A percentile compares a stretch with the other conserved stretches of the same genome.
These are phyloP conservation scores for Lithophane socia DNA, from an alignment of 2,888 invertebrate genomes.

Conservation along the genomic window DNA sequence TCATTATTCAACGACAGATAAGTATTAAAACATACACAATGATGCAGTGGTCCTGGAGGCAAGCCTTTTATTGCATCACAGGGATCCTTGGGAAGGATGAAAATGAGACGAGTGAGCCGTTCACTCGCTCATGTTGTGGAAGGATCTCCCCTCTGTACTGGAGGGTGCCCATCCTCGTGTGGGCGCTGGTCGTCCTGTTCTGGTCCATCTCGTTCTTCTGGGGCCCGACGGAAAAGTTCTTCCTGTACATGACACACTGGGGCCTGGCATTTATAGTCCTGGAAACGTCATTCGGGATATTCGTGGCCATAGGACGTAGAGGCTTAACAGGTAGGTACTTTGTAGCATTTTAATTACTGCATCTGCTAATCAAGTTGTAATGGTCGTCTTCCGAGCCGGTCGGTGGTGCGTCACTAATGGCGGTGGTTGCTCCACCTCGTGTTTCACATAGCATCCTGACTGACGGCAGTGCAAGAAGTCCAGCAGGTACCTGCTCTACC, in stretches of 20 bases:
- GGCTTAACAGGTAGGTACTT: conserved; percentile 74
- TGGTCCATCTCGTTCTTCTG: conserved; percentile 83
- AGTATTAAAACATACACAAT: conserved; percentile 62
- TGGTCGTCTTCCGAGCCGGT: conserved; percentile 61
- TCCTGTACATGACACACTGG: conserved; percentile 91
- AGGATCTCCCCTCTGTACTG: conserved; percentile 82
- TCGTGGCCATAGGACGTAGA: conserved; percentile 75
- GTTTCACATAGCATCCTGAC: conserved; percentile 71
- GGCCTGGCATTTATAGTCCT: conserved; percentile 84
- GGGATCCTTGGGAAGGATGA: conserved; percentile 75
- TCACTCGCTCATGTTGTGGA: conserved; percentile 77
- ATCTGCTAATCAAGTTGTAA: conserved; percentile 55
- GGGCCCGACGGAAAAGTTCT: conserved; percentile 85
- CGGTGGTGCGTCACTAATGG: conserved; percentile 68
- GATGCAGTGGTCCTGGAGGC: conserved; percentile 76
- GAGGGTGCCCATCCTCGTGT: conserved; percentile 84
- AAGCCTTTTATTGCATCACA: conserved; percentile 77
- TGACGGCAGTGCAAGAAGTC: conserved; percentile 12
- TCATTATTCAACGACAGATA: conserved; percentile 27
- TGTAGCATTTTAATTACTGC: conserved; percentile 41
- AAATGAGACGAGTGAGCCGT: conserved; percentile 77
- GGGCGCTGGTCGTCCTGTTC: conserved; percentile 76
- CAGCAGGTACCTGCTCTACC: conserved; percentile 9
- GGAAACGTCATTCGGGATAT: conserved; percentile 82
- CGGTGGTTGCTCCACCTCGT: conserved; percentile 66